These are phyloP conservation scores for Pollenia amentaria DNA, from an alignment of 2,888 invertebrate species.

Conservation along the genomic window DNA sequence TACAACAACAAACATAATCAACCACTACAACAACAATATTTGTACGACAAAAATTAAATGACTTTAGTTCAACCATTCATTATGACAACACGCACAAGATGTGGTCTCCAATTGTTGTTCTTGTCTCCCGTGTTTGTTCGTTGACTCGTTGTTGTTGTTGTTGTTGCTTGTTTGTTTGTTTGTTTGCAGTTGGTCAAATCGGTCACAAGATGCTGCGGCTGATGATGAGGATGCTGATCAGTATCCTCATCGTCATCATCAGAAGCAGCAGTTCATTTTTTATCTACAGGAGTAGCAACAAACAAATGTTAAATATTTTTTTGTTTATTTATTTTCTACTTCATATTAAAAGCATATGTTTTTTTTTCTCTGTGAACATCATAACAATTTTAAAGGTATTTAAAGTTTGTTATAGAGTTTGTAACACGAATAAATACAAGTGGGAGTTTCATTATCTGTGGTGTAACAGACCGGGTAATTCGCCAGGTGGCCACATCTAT, in stretches of 20 bases:
- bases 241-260: conserved; percentile 58
- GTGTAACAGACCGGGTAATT: no score
- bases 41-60: conserved; percentile 82
- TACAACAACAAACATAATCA: conserved; percentile 32
- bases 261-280: conserved; percentile 50
- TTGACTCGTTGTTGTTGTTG: not conserved
- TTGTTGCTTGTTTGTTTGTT: conserved; percentile 47
- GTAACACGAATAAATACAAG: no score
- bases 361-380: not conserved
- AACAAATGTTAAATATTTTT: conserved; percentile 51
- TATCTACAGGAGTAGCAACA: conserved; percentile 65
- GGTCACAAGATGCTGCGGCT: conserved; percentile 57
- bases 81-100: conserved; percentile 82
- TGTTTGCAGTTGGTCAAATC: conserved; percentile 67
- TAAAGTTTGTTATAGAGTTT: no score
- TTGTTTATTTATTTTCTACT: conserved; percentile 27
- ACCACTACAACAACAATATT: conserved; percentile 62
- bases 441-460: no score
- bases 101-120: conserved; percentile 69
- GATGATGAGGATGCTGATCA: conserved; percentile 54
- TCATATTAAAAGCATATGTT: conserved; percentile 58
- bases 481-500: no score
- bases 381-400: no score
- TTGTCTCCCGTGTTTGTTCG: conserved; percentile 38
- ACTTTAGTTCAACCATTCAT: conserved; percentile 83